Conservation (phyloP, 1,140 invertebrate species). For the Hycleus phaleratus region DNA sequence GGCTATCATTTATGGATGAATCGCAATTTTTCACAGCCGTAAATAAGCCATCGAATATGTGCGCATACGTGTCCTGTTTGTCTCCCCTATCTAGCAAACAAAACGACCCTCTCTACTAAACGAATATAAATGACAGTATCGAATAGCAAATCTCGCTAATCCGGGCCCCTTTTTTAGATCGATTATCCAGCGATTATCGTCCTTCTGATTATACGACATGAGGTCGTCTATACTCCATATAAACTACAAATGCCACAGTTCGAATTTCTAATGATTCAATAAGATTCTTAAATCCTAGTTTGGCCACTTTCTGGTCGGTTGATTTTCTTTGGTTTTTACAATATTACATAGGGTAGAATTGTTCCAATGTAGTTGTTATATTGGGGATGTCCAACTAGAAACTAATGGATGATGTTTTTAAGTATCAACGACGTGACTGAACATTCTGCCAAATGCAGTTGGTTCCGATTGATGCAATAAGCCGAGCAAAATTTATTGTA, state of each 20-base stretch:
- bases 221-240: not conserved
- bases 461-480: constrained; percentile 1
- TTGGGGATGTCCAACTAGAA: not conserved
- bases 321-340: not conserved
- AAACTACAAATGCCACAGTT: too few species aligned
- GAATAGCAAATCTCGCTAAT: constrained; percentile 35
- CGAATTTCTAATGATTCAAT: constrained; percentile 28
- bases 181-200: constrained; percentile 30
- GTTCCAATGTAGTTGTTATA: not conserved
- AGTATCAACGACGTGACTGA: constrained; percentile 3
- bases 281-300: constrained; percentile 35
- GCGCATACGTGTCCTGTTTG: not conserved
- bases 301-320: constrained; percentile 26
- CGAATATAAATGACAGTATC: constrained; percentile 38
- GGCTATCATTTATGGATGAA: constrained; percentile 21
- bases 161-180: constrained; percentile 19
- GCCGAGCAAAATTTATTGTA: not conserved
- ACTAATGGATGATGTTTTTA: constrained; percentile 10
- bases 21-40: constrained; percentile 23
- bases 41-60: constrained; percentile 22
- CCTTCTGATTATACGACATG: constrained; percentile 15
- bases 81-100: not conserved
- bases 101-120: constrained; percentile 25
- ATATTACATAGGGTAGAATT: too few species aligned
- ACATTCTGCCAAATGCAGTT: not conserved